Evolutionary conservation across 2,888 invertebrate genomes (phyloP), one percentile per base, ranked within the genome.

Genomic region (Gandaritis pyraliata): DNA sequence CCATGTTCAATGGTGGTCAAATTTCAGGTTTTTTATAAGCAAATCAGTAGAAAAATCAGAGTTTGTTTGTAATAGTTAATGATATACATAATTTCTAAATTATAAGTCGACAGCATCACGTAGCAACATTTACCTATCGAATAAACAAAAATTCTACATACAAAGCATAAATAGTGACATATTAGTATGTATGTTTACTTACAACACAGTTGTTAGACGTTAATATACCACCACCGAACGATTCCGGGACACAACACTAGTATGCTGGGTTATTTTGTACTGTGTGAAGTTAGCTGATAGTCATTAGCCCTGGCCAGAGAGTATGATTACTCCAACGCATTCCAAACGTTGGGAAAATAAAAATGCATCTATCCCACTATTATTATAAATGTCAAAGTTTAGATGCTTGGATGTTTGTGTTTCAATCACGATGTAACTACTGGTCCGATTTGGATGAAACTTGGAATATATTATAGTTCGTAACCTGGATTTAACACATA

Each of bases 121-220:
- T 75, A 77, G 79, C 76, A 70, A 78, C 73, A 71, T 70, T 36
- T 33, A 33, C 33, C 33, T 10, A 62, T 60, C 63, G 15, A 43
- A 71, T 39, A 58, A 46, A 64, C 33, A 60, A 58, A 47, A 61
- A 15, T 30, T 45, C 58, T 58, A 67, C 47, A 56, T 48, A 65
- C 39, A 66, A 41, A 67, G 72, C 66, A 73, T 55, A 73, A 70
- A 68, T 69, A 68, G 65, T 69, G 55, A 77, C 66, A 43, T 43
- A 43, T 43, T 77, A 89, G 88, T 90, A 90, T 83, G 88, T 85
- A 85, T 83, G 72, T 82, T 87, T 91, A 91, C 90, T 91, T 91
- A 91, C 90, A 89, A 88, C 78, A 87, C 81, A n/a, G n/a, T 69
- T 78, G 87, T 87, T 87, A 88, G 83, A 76, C 80, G 78, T 80